A percentile compares a stretch with the other conserved stretches of the same genome.
Evolutionary conservation across 2,113 vertebrate species (phyloP).

Genomic region (Trochalopteron elliotii): DNA sequence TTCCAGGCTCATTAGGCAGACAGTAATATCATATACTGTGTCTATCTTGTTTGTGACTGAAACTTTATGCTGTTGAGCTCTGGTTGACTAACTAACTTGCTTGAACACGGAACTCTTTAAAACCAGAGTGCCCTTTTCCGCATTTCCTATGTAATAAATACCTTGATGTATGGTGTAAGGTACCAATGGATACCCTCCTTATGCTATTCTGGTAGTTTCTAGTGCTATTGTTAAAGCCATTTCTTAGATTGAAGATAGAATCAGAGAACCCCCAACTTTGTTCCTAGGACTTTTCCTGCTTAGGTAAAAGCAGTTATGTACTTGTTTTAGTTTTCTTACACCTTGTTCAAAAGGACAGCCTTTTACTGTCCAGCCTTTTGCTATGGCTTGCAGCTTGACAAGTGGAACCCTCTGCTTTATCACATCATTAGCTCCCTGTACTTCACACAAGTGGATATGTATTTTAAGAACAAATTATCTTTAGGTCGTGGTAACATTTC

Average conservation of each 20-base stretch:
- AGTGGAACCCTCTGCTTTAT: not conserved
- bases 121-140: not conserved
- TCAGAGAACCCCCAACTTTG: not conserved
- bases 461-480: not conserved
- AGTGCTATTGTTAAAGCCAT: not conserved
- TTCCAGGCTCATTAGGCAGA: not conserved
- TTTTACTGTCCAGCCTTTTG: not conserved
- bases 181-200: not conserved
- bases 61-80: not conserved
- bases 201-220: not conserved
- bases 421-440: rapidly evolving
- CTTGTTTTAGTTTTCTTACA: not conserved
- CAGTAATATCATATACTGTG: not conserved
- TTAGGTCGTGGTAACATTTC: not conserved
- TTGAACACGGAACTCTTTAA: not conserved
- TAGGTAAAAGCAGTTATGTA: not conserved
- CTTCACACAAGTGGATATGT: not conserved
- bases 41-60: not conserved
- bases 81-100: not conserved
- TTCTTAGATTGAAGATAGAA: not conserved
- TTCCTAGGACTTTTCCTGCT: not conserved
- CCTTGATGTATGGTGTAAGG: not conserved
- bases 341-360: not conserved
- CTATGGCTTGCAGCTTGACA: not conserved
- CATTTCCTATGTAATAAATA: not conserved